Evolutionary conservation across 2,888 invertebrate genomes (phyloP), one percentile per base, ranked within the genome.

Genomic region (Kuschelorhynchus macadamiae): DNA sequence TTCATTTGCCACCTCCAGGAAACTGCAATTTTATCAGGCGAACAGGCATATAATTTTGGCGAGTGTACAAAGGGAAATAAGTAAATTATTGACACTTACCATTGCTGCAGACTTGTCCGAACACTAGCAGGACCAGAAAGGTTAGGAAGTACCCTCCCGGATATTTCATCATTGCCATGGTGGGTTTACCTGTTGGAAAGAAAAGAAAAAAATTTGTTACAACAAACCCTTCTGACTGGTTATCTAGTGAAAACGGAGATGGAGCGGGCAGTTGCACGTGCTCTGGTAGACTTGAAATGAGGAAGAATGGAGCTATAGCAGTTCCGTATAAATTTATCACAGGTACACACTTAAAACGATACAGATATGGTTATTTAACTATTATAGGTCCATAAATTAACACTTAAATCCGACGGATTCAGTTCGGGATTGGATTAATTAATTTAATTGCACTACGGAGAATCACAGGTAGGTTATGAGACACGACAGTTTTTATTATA

Each of bases 81-180:
- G 73, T 61, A 55, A 70, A 69, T 75, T 78, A 74, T 20, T 66
- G 59, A 71, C 57, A 83, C 83, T 83, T 77, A 83, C 83, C 83
- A 74, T 80, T 82, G 69, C 82, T 81, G 78, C 83, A 79, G 72
- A 81, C 82, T 76, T 82, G 82, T 72, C 81, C 81, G 63, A 78
- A 78, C 61, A 80, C 74, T 63, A 83, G 74, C 47, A 83, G 77
- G 70, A 82, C 75, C 67, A 81, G 74, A 73, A 78, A 75, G 77
- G 80, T 80, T 77, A 81, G 76, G 70, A 80, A 72, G 46, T 74
- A 72, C 69, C 75, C 75, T 36, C 70, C 67, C 30, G 71, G 71
- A 67, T 71, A 71, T 67, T 64, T 64, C 71, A 71, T 50, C 68
- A 61, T 60, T 62, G 71, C 62, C 55, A 20, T 25, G 33, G 17